Percentiles rank a stretch among this genome's conserved stretches.
phyloP scores from a whole-genome alignment of 2,888 invertebrate species.

The Callosobruchus maculatus region DNA sequence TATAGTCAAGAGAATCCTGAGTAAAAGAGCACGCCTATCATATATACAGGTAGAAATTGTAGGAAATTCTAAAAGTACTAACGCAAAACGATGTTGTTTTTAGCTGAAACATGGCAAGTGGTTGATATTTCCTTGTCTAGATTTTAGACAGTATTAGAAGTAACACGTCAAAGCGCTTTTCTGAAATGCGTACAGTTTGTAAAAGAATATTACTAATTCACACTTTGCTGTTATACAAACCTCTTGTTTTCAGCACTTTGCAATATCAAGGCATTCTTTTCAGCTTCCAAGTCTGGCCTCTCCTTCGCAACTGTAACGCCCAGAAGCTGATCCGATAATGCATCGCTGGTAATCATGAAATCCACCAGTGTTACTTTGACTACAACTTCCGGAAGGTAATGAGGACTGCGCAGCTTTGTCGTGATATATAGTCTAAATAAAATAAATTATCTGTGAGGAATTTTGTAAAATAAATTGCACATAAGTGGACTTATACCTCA shows the following conservation, averaged over 20 bases:
- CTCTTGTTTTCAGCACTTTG: slow-evolving; percentile 81
- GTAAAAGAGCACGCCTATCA: no score
- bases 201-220: no score
- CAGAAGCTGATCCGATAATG: slow-evolving; percentile 84
- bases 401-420: slow-evolving; percentile 89
- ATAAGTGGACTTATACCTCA: no score
- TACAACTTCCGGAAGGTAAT: slow-evolving; percentile 90
- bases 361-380: slow-evolving; percentile 88
- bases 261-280: slow-evolving; percentile 81
- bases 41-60: no score
- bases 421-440: slow-evolving; percentile 79
- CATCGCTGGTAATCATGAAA: slow-evolving; percentile 88
- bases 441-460: background rate
- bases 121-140: no score
- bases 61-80: no score
- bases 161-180: no score
- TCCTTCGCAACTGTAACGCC: slow-evolving; percentile 90
- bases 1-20: no score
- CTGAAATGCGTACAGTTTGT: no score
- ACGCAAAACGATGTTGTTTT: no score
- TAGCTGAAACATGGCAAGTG: no score
- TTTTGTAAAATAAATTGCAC: background rate
- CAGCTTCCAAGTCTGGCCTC: slow-evolving; percentile 85
- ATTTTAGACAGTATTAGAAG: no score
- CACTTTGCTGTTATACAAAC: slow-evolving; percentile 28